Base-by-base conservation (phyloP, 2,113 vertebrate genomes). In the Sylvia atricapilla region DNA sequence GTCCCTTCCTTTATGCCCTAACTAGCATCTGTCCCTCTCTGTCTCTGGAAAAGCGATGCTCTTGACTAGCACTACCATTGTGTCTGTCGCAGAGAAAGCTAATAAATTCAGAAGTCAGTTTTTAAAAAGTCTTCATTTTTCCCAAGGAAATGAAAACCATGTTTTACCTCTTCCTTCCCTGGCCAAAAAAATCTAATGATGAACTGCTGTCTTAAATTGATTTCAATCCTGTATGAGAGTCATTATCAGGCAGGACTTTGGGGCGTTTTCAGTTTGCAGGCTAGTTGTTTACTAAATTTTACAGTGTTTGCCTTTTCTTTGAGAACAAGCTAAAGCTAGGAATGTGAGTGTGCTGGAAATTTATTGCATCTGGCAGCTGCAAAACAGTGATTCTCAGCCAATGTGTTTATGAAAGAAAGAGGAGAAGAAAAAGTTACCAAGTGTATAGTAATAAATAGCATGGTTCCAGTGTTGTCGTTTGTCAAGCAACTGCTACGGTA, bases 351-450 rank as follows among this genome's bases (percentile, higher is more conserved):
- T 82, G 39, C 83, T 94, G 62, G 84, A 95, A 91, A 82, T 79
- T 78, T 91, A 78, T 88, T 94, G 91, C 72, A 78, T 95, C 89
- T 96, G 95, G 89, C 90, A 94, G 81, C 87, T 94, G 78, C 78
- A 90, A 87, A 92, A 84, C 47, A 83, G 58, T 84, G 75, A 84
- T 93, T 93, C 41, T 80, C 78, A 86, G 90, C 84, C 72, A 76
- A 73, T 49, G 21, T 78, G 46, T 93, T 95, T 85, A 86, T 81
- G 63, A 91, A 84, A 95, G 68, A 70, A 78, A 18, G 58, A 94
- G 63, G 19, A 27, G 6, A 85, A 84, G 69, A 85, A 85, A 87
- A 96, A 50, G 67, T 74, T 94, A 76, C 50, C 43, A 70, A 82
- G 31, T 68, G 52, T 84, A 79, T 52, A 84, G 66, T 44, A 73